These are phyloP conservation scores for Malthinus seriepunctatus DNA, from an alignment of 2,888 invertebrate species.

Conservation along the genomic window DNA sequence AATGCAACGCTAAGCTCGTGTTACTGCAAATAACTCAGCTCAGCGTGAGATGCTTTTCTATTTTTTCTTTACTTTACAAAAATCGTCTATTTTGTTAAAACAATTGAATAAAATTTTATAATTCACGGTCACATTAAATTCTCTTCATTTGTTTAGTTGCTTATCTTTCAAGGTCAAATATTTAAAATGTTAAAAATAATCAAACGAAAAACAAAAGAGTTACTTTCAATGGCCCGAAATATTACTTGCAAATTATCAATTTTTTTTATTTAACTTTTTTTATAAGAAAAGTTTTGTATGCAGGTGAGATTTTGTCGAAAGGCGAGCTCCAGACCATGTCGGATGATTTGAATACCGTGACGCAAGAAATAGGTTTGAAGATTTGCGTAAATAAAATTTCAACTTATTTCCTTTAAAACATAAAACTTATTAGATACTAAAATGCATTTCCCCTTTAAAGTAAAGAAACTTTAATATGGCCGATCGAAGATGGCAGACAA, in stretches of 20 bases:
- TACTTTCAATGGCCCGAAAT: neutral
- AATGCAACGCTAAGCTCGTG: slow-evolving; percentile 5
- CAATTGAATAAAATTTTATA: neutral
- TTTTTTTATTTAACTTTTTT: neutral
- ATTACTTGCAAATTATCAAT: neutral
- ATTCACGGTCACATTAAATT: neutral
- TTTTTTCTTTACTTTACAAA: neutral
- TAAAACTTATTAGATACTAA: no score
- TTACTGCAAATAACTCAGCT: neutral
- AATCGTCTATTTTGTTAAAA: neutral
- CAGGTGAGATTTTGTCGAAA: no score
- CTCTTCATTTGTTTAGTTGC: neutral
- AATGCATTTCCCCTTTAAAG: no score
- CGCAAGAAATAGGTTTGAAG: no score
- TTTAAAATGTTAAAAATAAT: neutral
- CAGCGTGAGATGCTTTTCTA: neutral
- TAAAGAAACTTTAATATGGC: no score
- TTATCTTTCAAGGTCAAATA: neutral
- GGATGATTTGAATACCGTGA: no score
- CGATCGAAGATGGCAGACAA: no score
- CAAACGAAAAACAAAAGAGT: neutral
- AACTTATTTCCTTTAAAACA: no score
- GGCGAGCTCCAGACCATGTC: no score
- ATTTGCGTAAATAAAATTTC: no score
- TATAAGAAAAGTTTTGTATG: no score